Evolutionary conservation across 2,797 vertebrate genomes (phyloP).

Genomic region (Sus cebifrons): DNA sequence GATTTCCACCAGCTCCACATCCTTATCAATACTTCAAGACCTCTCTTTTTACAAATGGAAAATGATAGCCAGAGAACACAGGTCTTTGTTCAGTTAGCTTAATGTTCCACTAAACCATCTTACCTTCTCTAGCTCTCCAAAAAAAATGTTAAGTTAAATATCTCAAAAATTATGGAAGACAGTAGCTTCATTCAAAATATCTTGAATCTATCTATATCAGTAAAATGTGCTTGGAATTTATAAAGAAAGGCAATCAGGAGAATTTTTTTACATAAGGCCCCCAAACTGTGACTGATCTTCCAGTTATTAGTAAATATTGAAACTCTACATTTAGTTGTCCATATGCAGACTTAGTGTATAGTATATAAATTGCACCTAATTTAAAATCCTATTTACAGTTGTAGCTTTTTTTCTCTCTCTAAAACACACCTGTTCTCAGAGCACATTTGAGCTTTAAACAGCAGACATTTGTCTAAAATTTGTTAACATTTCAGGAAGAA

Average conservation of each 20-base stretch:
- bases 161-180: background rate
- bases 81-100: background rate
- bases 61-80: background rate
- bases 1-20: background rate
- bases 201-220: background rate
- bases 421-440: conserved; percentile 74
- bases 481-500: conserved; percentile 83
- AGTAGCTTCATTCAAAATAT: background rate
- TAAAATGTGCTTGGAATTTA: conserved; percentile 1
- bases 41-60: background rate
- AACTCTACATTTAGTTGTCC: background rate
- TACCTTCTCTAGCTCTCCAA: background rate
- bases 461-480: conserved; percentile 83
- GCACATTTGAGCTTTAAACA: conserved; percentile 78
- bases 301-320: conserved; percentile 65
- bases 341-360: background rate
- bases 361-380: conserved; percentile 44
- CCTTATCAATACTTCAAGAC: too few species aligned
- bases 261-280: background rate
- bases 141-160: background rate
- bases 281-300: conserved; percentile 35
- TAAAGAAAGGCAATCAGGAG: background rate
- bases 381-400: conserved; percentile 73
- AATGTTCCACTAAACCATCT: background rate
- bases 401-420: background rate